These are phyloP conservation scores for Ancistrus triradiatus DNA, from an alignment of 2,113 vertebrate species.

Conservation along the genomic window DNA sequence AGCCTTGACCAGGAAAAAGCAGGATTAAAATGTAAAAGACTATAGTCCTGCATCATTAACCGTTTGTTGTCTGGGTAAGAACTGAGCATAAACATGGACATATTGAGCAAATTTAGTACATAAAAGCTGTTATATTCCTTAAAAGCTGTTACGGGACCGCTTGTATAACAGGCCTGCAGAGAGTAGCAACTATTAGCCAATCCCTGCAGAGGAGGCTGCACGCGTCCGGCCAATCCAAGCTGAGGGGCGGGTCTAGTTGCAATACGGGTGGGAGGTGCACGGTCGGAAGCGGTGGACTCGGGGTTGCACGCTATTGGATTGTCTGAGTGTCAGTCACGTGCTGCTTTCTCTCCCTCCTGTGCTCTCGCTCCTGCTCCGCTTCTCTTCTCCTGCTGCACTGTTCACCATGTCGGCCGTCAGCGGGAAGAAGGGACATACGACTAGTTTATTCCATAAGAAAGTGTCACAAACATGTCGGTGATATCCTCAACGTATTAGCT, in stretches of 20 bases:
- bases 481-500: not conserved
- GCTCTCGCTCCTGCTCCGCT: conserved; percentile 4
- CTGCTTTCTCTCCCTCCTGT: conserved; percentile 2
- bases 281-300: conserved; percentile 26
- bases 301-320: conserved; percentile 3
- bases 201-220: not conserved
- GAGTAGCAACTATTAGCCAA: not conserved
- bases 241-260: not conserved
- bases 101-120: no score
- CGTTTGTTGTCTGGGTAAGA: no score
- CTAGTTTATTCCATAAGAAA: not conserved
- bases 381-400: conserved; percentile 34
- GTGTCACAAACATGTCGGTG: conserved; percentile 29
- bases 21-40: no score
- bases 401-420: conserved; percentile 45
- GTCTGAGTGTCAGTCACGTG: conserved; percentile 21
- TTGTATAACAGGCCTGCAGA: no score
- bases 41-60: no score
- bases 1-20: no score
- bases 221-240: not conserved
- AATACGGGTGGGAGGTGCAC: conserved; percentile 3
- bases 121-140: no score
- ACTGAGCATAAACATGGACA: no score
- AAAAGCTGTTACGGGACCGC: no score
- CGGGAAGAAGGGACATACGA: conserved; percentile 31